These are phyloP conservation scores for Philaenus spumarius DNA, from an alignment of 1,140 invertebrate genomes.

Conservation along the genomic window DNA sequence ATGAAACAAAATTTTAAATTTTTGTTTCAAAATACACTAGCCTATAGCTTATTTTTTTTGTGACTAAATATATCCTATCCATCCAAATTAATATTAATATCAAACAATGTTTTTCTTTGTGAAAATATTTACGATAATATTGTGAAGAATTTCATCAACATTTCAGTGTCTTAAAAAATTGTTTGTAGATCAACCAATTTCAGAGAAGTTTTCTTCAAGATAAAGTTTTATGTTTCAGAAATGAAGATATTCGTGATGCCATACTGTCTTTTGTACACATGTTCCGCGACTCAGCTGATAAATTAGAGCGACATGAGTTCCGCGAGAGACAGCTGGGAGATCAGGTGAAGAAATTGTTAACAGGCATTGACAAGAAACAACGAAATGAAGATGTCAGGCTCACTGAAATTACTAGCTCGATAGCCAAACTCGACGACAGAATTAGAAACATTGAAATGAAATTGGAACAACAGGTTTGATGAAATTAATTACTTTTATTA, in stretches of 20 bases:
- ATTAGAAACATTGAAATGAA: constrained; percentile 27
- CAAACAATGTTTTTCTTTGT: too few relatives aligned
- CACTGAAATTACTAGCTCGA: constrained; percentile 29
- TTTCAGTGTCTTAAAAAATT: too few relatives aligned
- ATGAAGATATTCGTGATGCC: constrained; percentile 73
- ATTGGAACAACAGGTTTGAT: constrained; percentile 15
- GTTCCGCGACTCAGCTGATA: constrained; percentile 68
- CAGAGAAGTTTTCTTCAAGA: too few relatives aligned
- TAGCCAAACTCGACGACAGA: constrained; percentile 25
- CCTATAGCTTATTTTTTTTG: too few relatives aligned
- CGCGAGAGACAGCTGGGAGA: constrained; percentile 72
- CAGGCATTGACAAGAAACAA: constrained; percentile 62
- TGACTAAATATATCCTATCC: too few relatives aligned
- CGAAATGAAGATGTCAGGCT: constrained; percentile 45
- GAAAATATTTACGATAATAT: too few relatives aligned
- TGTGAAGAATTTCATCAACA: too few relatives aligned
- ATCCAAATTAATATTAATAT: too few relatives aligned
- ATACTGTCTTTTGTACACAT: constrained; percentile 75
- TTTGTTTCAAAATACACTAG: too few relatives aligned
- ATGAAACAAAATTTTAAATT: too few relatives aligned
- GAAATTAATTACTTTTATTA: neutral
- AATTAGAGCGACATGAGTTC: constrained; percentile 76
- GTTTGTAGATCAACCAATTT: too few relatives aligned
- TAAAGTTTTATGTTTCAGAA: constrained; percentile 44
- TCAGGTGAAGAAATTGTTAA: constrained; percentile 64